Conservation (phyloP, 2,888 invertebrate species). For the Platycnemis pennipes region DNA sequence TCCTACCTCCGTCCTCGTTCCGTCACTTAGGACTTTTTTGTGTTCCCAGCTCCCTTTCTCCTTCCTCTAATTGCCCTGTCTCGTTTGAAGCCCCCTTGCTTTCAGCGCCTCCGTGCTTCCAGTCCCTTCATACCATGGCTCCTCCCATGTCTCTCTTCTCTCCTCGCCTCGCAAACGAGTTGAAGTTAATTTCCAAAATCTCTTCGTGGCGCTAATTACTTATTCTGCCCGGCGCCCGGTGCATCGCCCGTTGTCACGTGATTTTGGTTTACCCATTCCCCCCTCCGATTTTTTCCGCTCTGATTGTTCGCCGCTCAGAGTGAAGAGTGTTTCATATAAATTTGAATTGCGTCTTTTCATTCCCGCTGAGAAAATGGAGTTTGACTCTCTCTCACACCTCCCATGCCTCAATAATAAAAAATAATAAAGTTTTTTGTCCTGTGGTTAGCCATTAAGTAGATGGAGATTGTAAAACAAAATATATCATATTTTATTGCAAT, state of each 20-base stretch:
- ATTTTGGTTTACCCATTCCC: neutral
- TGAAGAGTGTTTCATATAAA: neutral
- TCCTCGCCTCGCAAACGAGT: neutral
- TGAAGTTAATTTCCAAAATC: neutral
- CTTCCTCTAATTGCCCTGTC: neutral
- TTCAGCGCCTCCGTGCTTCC: neutral
- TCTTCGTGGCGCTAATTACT: neutral
- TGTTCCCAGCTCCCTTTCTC: neutral
- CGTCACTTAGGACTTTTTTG: neutral
- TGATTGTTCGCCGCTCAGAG: neutral
- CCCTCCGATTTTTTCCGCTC: neutral
- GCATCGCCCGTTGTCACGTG: neutral
- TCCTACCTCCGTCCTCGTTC: neutral
- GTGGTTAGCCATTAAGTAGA: no score
- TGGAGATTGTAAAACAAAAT: no score
- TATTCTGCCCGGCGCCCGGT: no score
- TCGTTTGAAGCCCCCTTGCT: neutral
- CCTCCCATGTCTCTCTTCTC: neutral
- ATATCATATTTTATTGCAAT: no score
- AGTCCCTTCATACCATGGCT: neutral
- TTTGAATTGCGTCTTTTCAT: neutral
- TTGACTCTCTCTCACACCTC: no score
- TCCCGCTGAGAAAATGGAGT: neutral
- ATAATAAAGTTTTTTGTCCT: no score
- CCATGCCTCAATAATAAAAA: no score